phyloP scores from a whole-genome alignment of 2,797 vertebrate genomes.

The Gallirallus australis region DNA sequence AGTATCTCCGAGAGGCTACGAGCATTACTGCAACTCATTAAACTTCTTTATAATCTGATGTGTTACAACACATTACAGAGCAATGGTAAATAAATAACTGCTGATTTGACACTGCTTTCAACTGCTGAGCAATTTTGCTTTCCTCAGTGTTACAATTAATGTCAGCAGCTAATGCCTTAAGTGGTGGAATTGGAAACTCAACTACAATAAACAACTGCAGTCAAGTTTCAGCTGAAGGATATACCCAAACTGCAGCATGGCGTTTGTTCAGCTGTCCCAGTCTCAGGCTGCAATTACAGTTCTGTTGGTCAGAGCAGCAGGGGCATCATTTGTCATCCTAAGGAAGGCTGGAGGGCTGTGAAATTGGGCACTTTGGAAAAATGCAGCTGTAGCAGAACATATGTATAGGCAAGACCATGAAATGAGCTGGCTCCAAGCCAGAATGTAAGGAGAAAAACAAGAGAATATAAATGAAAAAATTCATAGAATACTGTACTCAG shows the following conservation, averaged over 20 bases:
- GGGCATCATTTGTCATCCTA: constrained; percentile 64
- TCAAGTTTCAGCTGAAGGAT: constrained; percentile 22
- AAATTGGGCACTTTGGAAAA: constrained; percentile 72
- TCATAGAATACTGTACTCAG: neutral
- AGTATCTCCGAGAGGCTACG: neutral
- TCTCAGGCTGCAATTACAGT: constrained; percentile 57
- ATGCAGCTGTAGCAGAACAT: constrained; percentile 68
- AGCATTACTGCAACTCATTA: constrained; percentile 33
- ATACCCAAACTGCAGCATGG: neutral
- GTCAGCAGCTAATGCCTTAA: constrained; percentile 47
- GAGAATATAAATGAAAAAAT: constrained; percentile 63
- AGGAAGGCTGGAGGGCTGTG: constrained; percentile 50
- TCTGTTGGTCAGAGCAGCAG: constrained; percentile 60
- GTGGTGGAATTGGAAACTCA: neutral
- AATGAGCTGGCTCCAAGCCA: constrained; percentile 69
- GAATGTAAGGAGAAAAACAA: neutral
- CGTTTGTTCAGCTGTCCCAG: neutral
- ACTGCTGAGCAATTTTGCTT: constrained; percentile 39
- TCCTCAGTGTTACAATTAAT: constrained; percentile 56
- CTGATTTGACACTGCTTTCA: constrained; percentile 55
- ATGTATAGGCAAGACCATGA: constrained; percentile 67
- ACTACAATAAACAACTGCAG: constrained; percentile 29
- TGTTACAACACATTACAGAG: constrained; percentile 25
- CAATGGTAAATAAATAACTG: constrained; percentile 58
- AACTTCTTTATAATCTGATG: constrained; percentile 23